Conservation (phyloP, 2,797 vertebrate genomes). For the Sebastes kiyomatsui region DNA sequence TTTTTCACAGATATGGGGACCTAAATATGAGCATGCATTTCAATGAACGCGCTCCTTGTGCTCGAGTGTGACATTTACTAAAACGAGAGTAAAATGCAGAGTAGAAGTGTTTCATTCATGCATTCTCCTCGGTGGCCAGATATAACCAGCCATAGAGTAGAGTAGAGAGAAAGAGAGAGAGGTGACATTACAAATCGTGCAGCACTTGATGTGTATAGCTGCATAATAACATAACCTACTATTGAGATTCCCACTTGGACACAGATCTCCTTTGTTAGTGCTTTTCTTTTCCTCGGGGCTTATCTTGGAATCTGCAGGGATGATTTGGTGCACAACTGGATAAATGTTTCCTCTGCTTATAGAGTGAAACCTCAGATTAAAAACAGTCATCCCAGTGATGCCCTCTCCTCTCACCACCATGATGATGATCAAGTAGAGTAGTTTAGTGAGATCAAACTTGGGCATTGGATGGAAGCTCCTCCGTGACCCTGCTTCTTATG, state of each 20-base stretch:
- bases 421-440: not conserved
- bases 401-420: not conserved
- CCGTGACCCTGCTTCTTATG: not conserved
- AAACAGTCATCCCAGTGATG: not conserved
- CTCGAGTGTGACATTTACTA: not conserved
- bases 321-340: not conserved
- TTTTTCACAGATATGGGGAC: not conserved
- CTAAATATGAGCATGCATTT: not conserved
- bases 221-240: not conserved
- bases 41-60: not conserved
- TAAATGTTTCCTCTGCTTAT: not conserved
- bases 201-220: not conserved
- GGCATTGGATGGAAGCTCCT: not conserved
- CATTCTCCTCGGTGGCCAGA: not conserved
- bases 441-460: not conserved
- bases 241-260: not conserved
- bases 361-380: not conserved
- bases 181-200: conserved; percentile 8
- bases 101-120: conserved; percentile 8
- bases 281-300: not conserved
- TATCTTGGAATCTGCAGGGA: not conserved
- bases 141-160: not conserved
- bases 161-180: not conserved
- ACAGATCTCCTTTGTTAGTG: not conserved
- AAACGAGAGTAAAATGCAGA: not conserved